A percentile compares a stretch with the other conserved stretches of the same genome.
These are phyloP conservation scores for Calameuta pallipes DNA, from an alignment of 2,888 invertebrate genomes.

Conservation along the genomic window DNA sequence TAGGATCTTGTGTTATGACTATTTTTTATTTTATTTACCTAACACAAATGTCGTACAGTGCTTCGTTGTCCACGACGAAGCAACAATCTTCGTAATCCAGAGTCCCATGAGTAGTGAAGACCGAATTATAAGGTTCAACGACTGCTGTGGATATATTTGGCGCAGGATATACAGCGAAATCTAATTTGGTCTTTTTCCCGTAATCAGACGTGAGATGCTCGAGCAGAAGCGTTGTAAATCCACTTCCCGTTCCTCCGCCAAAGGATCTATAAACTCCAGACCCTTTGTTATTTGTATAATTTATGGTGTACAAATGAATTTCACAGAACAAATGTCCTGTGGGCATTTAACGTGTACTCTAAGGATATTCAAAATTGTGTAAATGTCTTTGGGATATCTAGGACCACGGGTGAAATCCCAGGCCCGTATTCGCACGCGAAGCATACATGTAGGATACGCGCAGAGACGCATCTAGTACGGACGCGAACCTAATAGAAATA, in stretches of 20 bases:
- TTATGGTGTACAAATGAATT: slow-evolving; percentile 38
- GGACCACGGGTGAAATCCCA: background rate
- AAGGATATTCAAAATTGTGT: background rate
- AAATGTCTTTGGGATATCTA: background rate
- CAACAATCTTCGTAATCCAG: slow-evolving; percentile 78
- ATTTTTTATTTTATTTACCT: slow-evolving; percentile 27
- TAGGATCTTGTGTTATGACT: background rate
- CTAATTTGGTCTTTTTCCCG: slow-evolving; percentile 74
- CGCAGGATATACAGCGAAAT: slow-evolving; percentile 85
- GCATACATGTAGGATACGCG: background rate
- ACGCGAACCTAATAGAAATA: background rate
- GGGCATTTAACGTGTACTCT: background rate
- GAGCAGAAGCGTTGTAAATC: slow-evolving; percentile 77
- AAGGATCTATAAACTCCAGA: slow-evolving; percentile 70
- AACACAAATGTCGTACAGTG: slow-evolving; percentile 81
- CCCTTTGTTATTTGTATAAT: background rate
- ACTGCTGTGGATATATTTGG: slow-evolving; percentile 82
- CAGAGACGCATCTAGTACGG: background rate
- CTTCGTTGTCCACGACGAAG: slow-evolving; percentile 82
- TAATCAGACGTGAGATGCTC: slow-evolving; percentile 75
- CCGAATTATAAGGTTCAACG: slow-evolving; percentile 83
- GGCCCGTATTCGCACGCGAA: background rate
- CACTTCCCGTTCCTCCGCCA: slow-evolving; percentile 84
- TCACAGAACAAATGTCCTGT: slow-evolving; percentile 54
- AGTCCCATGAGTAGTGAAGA: slow-evolving; percentile 76